Conservation (phyloP, 2,113 vertebrate genomes). For the Puntigrus tetrazona region DNA sequence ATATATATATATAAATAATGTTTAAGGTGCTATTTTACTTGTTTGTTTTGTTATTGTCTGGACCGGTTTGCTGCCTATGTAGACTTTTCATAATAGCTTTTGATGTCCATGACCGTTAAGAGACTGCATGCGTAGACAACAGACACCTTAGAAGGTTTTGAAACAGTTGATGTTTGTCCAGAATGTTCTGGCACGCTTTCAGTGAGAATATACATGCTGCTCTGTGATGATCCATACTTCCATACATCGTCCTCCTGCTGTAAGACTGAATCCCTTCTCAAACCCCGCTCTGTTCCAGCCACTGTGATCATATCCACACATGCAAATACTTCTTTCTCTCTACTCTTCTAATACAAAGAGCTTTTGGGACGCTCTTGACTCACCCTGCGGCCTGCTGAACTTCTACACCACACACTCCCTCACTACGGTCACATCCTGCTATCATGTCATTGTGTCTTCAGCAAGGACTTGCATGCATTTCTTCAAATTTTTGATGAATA, state of each 20-base stretch:
- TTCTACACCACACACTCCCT: neutral
- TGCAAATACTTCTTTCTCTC: neutral
- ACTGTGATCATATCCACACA: neutral
- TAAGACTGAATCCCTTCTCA: neutral
- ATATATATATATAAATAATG: too few relatives aligned
- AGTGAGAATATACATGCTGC: neutral
- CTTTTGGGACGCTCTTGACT: neutral
- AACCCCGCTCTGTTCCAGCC: constrained; percentile 3
- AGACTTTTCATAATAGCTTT: neutral
- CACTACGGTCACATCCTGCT: neutral
- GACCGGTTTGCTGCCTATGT: neutral
- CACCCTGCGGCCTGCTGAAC: constrained; percentile 15
- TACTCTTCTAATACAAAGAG: constrained; percentile 16
- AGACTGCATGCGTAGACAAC: neutral
- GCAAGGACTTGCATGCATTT: neutral
- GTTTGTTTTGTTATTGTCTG: neutral
- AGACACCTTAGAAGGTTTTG: too few relatives aligned
- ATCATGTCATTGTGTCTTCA: constrained; percentile 14
- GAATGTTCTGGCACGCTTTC: neutral
- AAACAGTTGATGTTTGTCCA: neutral
- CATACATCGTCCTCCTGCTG: neutral
- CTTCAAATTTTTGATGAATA: neutral
- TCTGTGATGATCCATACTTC: neutral
- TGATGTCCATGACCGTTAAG: neutral
- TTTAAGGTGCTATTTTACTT: neutral